Evolutionary conservation across 2,113 vertebrate species (phyloP).

Genomic region (Sterna hirundo): DNA sequence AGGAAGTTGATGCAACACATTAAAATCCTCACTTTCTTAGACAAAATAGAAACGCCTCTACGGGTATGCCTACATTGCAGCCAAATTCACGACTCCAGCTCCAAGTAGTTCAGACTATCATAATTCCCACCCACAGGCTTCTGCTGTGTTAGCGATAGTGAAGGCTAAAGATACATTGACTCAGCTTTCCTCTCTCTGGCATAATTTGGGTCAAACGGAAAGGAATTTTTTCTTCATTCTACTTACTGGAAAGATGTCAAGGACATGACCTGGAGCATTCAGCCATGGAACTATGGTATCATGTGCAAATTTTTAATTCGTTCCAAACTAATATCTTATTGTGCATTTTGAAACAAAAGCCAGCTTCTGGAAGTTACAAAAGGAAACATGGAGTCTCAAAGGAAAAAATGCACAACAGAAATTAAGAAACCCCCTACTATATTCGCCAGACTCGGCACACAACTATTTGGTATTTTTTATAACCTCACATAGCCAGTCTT

Average conservation of each 20-base stretch:
- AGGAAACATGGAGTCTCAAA: neutral
- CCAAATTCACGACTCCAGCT: neutral
- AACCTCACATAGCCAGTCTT: neutral
- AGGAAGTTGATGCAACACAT: neutral
- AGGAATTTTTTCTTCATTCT: neutral
- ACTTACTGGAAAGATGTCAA: neutral
- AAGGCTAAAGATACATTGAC: neutral
- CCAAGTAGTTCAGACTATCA: neutral
- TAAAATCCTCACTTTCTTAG: neutral
- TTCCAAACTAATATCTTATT: neutral
- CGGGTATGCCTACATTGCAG: neutral
- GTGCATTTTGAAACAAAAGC: neutral
- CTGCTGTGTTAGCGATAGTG: neutral
- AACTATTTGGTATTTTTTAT: neutral
- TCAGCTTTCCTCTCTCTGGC: neutral
- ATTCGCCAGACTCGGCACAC: neutral
- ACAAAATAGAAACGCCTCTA: neutral
- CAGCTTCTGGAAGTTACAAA: neutral
- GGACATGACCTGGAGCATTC: neutral
- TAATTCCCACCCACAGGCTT: neutral
- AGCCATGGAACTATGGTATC: neutral
- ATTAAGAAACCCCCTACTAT: neutral
- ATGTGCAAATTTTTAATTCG: neutral
- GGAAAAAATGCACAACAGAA: neutral
- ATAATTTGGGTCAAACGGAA: neutral